phyloP scores from a whole-genome alignment of 2,888 invertebrate species.

The Cyclophora punctaria region DNA sequence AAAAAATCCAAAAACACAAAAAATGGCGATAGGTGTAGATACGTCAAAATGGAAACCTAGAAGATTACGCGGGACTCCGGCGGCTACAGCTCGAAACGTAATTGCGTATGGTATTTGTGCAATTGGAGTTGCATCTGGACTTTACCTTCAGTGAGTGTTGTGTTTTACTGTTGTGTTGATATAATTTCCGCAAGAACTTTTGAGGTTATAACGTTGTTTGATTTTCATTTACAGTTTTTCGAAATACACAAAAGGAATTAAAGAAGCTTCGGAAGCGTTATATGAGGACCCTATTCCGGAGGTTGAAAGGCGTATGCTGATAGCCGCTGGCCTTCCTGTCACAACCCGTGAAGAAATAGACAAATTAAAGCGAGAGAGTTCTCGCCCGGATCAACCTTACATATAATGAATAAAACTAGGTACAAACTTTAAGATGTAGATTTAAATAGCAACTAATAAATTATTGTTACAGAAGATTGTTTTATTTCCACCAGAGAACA shows the following conservation, averaged over 20 bases:
- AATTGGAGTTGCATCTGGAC: conserved; percentile 52
- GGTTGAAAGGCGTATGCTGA: conserved; percentile 55
- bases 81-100: conserved; percentile 71
- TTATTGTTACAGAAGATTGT: conserved; percentile 17
- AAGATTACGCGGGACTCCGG: conserved; percentile 79
- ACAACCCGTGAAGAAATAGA: conserved; percentile 38
- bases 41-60: conserved; percentile 78
- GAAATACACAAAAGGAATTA: conserved; percentile 35
- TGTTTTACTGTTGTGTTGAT: conserved; percentile 8
- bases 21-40: conserved; percentile 73
- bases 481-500: conserved; percentile 41
- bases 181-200: conserved; percentile 7
- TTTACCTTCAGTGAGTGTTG: conserved; percentile 64
- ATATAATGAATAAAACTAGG: conserved; percentile 49
- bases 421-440: conserved; percentile 16
- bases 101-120: conserved; percentile 63
- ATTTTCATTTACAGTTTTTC: conserved; percentile 35
- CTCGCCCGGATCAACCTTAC: conserved; percentile 41
- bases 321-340: conserved; percentile 45
- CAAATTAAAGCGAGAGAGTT: conserved; percentile 34
- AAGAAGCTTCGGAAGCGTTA: conserved; percentile 36
- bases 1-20: conserved; percentile 11
- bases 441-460: too few species aligned
- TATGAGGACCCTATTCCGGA: conserved; percentile 61
- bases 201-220: conserved; percentile 43